Conservation (phyloP, 2,113 vertebrate species). For the Chascanopsetta lugubris region DNA sequence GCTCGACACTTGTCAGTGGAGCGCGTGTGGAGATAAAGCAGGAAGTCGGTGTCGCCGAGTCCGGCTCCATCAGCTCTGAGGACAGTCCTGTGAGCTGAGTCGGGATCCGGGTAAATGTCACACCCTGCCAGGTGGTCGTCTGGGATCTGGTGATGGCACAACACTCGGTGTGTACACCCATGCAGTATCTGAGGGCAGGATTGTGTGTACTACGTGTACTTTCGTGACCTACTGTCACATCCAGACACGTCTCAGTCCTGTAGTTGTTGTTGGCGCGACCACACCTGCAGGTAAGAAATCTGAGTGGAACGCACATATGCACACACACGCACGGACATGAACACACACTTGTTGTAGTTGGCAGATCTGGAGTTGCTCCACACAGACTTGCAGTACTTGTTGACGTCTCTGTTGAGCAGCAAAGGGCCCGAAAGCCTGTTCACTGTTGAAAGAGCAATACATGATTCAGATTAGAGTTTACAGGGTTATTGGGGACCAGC, state of each 20-base stretch:
- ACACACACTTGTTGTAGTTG: conserved; percentile 79
- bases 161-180: fast-evolving
- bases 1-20: conserved; percentile 78
- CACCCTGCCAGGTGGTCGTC: conserved; percentile 82
- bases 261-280: conserved; percentile 77
- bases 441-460: conserved; percentile 60
- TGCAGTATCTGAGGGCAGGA: too few relatives aligned
- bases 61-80: conserved; percentile 79
- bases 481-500: too few relatives aligned
- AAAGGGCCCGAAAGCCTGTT: conserved; percentile 45
- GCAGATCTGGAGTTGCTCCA: conserved; percentile 75
- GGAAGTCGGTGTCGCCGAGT: conserved; percentile 81
- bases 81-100: conserved; percentile 59
- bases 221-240: conserved; percentile 66
- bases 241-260: conserved; percentile 76
- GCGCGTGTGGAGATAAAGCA: conserved; percentile 82
- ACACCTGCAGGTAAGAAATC: conserved; percentile 68
- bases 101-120: conserved; percentile 75
- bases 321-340: not conserved
- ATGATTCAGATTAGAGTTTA: too few relatives aligned
- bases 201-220: too few relatives aligned
- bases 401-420: conserved; percentile 79
- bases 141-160: conserved; percentile 76
- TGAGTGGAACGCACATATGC: not conserved
- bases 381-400: conserved; percentile 82